A percentile compares a stretch with the other conserved stretches of the same genome.
phyloP scores from a whole-genome alignment of 2,797 vertebrate species.

The Pygocentrus nattereri region DNA sequence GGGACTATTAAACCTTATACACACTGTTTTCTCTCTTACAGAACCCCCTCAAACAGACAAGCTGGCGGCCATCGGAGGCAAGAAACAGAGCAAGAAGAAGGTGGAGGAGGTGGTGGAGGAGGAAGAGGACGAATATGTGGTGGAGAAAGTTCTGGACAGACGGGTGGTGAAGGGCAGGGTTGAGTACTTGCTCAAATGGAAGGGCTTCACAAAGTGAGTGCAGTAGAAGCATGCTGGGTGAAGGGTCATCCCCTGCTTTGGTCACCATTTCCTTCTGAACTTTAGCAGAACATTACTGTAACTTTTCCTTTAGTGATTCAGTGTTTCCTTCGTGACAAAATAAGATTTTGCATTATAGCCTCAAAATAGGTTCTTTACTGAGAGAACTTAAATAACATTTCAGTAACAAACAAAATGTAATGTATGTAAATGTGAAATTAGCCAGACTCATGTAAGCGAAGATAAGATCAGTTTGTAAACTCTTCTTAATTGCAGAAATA shows the following conservation, averaged over 20 bases:
- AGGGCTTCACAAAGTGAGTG: conserved; percentile 95
- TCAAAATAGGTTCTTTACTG: background rate
- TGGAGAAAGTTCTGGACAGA: conserved; percentile 95
- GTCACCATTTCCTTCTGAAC: background rate
- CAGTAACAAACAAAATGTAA: too few species aligned
- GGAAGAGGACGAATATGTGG: conserved; percentile 97
- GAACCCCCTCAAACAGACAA: conserved; percentile 79
- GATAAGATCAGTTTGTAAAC: too few species aligned
- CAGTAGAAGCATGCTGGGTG: background rate
- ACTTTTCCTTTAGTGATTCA: background rate
- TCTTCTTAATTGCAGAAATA: too few species aligned
- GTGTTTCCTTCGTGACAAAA: background rate
- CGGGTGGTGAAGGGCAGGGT: conserved; percentile 92
- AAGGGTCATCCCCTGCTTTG: background rate
- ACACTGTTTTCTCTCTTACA: conserved; percentile 19
- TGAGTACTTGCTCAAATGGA: conserved; percentile 97
- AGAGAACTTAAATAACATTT: too few species aligned
- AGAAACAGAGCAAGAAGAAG: conserved; percentile 94
- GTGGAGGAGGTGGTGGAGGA: conserved; percentile 89
- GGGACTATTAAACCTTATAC: too few species aligned
- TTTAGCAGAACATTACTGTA: background rate
- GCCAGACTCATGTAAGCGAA: too few species aligned
- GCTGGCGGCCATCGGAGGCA: conserved; percentile 87
- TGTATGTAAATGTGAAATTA: too few species aligned
- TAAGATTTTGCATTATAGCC: background rate